These are phyloP conservation scores for Pseudocheirus occidentalis DNA, from an alignment of 2,797 vertebrate genomes.

Conservation along the genomic window DNA sequence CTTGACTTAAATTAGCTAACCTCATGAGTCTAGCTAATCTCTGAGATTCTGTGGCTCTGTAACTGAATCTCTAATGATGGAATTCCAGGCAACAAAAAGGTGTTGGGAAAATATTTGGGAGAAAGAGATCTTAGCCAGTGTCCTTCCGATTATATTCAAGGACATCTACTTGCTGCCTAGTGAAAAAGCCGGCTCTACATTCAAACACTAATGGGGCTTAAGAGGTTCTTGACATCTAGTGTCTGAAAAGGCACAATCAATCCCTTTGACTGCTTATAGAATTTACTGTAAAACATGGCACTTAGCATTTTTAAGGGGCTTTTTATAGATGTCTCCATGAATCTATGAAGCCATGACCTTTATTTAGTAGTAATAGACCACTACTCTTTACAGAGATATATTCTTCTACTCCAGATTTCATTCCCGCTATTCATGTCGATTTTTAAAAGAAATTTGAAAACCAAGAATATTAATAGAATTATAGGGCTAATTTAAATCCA, in stretches of 20 bases:
- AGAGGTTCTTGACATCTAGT: conserved; percentile 24
- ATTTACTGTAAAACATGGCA: conserved; percentile 47
- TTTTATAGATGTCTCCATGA: conserved; percentile 46
- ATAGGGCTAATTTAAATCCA: conserved; percentile 67
- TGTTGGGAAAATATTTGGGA: neutral
- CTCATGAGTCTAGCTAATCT: neutral
- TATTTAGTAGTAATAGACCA: conserved; percentile 51
- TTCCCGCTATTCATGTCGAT: conserved; percentile 61
- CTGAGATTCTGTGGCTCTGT: neutral
- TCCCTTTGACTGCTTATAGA: conserved; percentile 39
- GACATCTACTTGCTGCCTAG: neutral
- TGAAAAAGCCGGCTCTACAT: conserved; percentile 18
- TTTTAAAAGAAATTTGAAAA: conserved; percentile 72
- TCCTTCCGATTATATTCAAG: neutral
- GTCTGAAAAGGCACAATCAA: conserved; percentile 50
- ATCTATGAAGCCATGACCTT: conserved; percentile 54
- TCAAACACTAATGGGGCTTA: conserved; percentile 30
- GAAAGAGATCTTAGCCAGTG: neutral
- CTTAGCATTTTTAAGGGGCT: conserved; percentile 57
- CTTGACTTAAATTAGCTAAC: neutral
- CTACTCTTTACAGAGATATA: neutral
- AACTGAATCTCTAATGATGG: neutral
- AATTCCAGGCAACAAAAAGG: neutral
- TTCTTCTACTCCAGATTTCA: conserved; percentile 54
- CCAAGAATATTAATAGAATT: conserved; percentile 70